These are phyloP conservation scores for Pogonocichla stellata DNA, from an alignment of 2,113 vertebrate species.

Conservation along the genomic window DNA sequence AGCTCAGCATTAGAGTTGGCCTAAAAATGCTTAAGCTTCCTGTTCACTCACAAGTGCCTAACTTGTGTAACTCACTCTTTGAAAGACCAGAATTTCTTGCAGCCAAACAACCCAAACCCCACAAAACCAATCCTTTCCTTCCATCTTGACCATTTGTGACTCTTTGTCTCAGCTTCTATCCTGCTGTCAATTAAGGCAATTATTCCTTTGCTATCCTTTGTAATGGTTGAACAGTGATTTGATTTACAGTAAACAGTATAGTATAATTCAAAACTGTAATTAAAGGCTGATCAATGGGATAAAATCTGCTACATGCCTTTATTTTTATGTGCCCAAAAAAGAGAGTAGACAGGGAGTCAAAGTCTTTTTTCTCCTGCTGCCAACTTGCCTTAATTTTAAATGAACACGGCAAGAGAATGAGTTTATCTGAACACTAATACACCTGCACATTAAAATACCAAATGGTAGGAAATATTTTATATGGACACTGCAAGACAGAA, in stretches of 20 bases:
- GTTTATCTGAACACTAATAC: not conserved
- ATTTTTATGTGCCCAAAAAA: not conserved
- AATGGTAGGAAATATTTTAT: not conserved
- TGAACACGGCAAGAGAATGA: not conserved
- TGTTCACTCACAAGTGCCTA: not conserved
- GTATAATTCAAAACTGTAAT: not conserved
- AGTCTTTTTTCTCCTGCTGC: not conserved
- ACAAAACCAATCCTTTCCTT: not conserved
- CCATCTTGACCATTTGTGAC: rapidly evolving
- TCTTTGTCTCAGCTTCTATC: not conserved
- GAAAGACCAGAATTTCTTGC: not conserved
- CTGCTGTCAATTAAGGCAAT: not conserved
- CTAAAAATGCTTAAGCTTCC: not conserved
- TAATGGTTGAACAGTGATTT: not conserved
- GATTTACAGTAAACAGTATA: not conserved
- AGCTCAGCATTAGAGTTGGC: not conserved
- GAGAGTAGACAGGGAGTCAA: not conserved
- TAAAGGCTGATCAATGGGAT: not conserved
- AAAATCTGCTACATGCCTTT: not conserved
- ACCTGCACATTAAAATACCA: not conserved
- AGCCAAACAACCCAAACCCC: not conserved
- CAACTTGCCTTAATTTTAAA: not conserved
- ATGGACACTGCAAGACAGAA: not conserved
- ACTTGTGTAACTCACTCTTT: not conserved
- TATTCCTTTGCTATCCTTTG: not conserved